These are phyloP conservation scores for Hylaeus volcanicus DNA, from an alignment of 1,140 invertebrate species.

Conservation along the genomic window DNA sequence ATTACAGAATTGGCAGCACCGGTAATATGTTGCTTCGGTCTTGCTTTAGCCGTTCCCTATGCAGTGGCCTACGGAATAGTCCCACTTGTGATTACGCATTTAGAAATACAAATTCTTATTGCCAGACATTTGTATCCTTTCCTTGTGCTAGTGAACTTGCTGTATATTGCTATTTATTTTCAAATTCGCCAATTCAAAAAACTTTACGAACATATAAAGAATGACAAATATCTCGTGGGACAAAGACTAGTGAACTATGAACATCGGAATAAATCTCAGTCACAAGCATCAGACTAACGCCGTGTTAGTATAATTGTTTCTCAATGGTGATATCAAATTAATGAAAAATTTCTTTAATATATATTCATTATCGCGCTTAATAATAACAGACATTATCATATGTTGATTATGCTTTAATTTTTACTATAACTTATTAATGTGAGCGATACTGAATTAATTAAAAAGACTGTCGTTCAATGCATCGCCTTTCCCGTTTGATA, in stretches of 20 bases:
- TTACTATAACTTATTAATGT: conserved; percentile 73
- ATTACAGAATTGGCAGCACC: conserved; percentile 93
- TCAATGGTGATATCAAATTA: conserved; percentile 49
- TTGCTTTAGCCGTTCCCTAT: conserved; percentile 94
- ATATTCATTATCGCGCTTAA: conserved; percentile 66
- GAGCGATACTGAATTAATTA: conserved; percentile 71
- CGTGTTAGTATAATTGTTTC: conserved; percentile 30
- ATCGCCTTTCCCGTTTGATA: conserved; percentile 45
- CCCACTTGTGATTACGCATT: conserved; percentile 88
- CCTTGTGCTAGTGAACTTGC: conserved; percentile 86
- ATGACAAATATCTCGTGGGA: conserved; percentile 99
- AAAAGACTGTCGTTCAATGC: conserved; percentile 69
- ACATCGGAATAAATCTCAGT: conserved; percentile 85
- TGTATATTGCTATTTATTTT: conserved; percentile 87
- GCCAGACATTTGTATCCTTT: conserved; percentile 95
- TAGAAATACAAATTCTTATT: conserved; percentile 88
- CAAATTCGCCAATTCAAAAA: conserved; percentile 95
- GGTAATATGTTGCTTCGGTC: conserved; percentile 91
- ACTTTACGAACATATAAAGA: conserved; percentile 98
- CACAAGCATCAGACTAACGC: conserved; percentile 72
- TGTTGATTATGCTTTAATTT: conserved; percentile 63
- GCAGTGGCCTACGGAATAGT: conserved; percentile 91
- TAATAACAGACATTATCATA: conserved; percentile 58
- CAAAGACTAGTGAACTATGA: conserved; percentile 97
- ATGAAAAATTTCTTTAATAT: conserved; percentile 66